Evolutionary conservation across 2,797 vertebrate genomes (phyloP), one percentile per base, ranked within the genome.

Genomic region (Schizothorax lantsangensis): DNA sequence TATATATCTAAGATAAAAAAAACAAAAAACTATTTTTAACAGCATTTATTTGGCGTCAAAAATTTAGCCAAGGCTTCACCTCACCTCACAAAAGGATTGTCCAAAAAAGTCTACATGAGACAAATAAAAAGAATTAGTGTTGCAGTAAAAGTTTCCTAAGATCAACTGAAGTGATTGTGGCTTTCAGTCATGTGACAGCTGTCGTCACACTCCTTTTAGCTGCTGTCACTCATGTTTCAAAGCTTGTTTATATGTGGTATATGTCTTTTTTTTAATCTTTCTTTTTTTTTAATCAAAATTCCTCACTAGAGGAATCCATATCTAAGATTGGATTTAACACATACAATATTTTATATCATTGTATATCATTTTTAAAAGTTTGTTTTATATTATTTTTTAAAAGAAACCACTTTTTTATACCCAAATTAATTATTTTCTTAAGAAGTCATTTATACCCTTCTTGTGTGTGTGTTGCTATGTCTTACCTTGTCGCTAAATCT

Each of bases 191-290:
- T 45, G 85, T 80, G 87, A 84, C 57, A 81, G 77, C 69, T 57
- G 38, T 40, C 6, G 40, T 64, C 79, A 85, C 47, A n/a, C n/a
- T 49, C 83, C 86, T 88, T 91, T 90, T 89, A 83, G 52, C 21
- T 38, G 47, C 9, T 12, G 54, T 93, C 92, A 95, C 92, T 92
- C 88, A 91, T 79, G 30, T 89, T 91, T 75, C 80, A 57, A 84
- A 86, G 88, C 89, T 90, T 91, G 92, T 93, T 95, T 94, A 95
- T 87, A 88, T 90, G 86, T 91, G 26, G n/a, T n/a, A n/a, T n/a
- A n/a, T n/a, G n/a, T n/a, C n/a, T n/a, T n/a, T n/a, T n/a, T n/a
- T n/a, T n/a, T n/a, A n/a, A n/a, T n/a, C n/a, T n/a, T n/a, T n/a
- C n/a, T n/a, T n/a, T n/a, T n/a, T 62, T n/a, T 69, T 68, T 64